phyloP scores from a whole-genome alignment of 2,797 vertebrate species.

The Chloroceryle amazona region DNA sequence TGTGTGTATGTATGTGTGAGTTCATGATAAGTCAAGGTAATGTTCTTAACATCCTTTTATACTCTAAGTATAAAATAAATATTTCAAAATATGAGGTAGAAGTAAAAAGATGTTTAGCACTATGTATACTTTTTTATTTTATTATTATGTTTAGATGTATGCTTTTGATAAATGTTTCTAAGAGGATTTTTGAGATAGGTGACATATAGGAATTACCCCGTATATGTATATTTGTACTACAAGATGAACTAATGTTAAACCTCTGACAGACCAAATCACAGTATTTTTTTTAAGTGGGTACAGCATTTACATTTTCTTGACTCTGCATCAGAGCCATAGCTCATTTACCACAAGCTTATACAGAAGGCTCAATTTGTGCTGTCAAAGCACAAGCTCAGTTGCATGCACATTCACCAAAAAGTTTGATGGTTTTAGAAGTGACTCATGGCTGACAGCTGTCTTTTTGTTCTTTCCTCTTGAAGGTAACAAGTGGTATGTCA shows the following conservation, averaged over 20 bases:
- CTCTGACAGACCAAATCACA: background rate
- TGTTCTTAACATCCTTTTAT: background rate
- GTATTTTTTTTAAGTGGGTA: background rate
- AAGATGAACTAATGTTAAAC: background rate
- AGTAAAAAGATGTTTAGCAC: background rate
- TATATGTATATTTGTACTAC: background rate
- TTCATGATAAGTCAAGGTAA: background rate
- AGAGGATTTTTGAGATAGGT: slow-evolving; percentile 36
- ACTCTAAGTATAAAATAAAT: background rate
- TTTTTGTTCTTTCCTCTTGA: background rate
- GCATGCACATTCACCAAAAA: background rate
- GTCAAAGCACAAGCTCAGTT: background rate
- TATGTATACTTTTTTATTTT: no score
- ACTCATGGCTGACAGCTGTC: background rate
- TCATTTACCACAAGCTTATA: background rate
- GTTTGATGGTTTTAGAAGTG: background rate
- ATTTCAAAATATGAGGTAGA: background rate
- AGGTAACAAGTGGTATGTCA: background rate
- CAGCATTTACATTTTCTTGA: background rate
- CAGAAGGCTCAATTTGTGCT: background rate
- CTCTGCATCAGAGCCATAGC: no score
- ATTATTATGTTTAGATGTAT: no score
- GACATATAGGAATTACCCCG: background rate
- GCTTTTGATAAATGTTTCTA: background rate
- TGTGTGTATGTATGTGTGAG: rapidly evolving